Percentiles rank a stretch among this genome's conserved stretches.
Evolutionary conservation across 1,140 invertebrate species (phyloP).

Genomic region (Pectinophora gossypiella): DNA sequence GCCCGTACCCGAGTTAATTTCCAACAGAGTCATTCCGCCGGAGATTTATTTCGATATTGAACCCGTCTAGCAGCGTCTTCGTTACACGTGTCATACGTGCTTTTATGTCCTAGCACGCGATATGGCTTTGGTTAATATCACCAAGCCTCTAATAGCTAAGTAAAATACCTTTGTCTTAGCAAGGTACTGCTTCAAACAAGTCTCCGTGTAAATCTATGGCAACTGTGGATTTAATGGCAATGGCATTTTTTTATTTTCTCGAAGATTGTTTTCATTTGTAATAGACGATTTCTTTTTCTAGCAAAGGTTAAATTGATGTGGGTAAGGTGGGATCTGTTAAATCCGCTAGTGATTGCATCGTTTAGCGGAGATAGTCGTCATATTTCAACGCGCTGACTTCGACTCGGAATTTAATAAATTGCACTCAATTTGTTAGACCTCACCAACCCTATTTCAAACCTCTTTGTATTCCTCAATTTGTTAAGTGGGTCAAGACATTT

Average conservation of each 20-base stretch:
- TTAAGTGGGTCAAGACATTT: too few relatives aligned
- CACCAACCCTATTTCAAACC: constrained; percentile 19
- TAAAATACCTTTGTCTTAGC: neutral
- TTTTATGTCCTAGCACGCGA: neutral
- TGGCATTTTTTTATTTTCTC: neutral
- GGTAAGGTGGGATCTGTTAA: constrained; percentile 45
- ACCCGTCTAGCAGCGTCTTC: constrained; percentile 22
- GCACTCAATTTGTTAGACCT: constrained; percentile 42
- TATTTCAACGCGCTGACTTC: constrained; percentile 54
- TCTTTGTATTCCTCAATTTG: constrained; percentile 12
- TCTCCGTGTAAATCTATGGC: too few relatives aligned
- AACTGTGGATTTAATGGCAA: neutral
- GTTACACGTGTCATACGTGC: neutral
- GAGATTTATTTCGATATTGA: constrained; percentile 68
- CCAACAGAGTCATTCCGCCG: constrained; percentile 51
- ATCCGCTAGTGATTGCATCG: constrained; percentile 64
- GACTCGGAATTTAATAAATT: constrained; percentile 53
- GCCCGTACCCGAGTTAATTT: constrained; percentile 57
- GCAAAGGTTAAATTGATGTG: constrained; percentile 26
- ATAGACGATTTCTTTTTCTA: neutral
- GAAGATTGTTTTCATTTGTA: constrained; percentile 4
- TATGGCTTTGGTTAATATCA: neutral
- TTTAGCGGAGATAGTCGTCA: constrained; percentile 59
- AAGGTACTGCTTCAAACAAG: neutral
- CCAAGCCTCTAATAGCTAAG: neutral